These are phyloP conservation scores for Leiothrix lutea DNA, from an alignment of 2,113 vertebrate genomes.

Conservation along the genomic window DNA sequence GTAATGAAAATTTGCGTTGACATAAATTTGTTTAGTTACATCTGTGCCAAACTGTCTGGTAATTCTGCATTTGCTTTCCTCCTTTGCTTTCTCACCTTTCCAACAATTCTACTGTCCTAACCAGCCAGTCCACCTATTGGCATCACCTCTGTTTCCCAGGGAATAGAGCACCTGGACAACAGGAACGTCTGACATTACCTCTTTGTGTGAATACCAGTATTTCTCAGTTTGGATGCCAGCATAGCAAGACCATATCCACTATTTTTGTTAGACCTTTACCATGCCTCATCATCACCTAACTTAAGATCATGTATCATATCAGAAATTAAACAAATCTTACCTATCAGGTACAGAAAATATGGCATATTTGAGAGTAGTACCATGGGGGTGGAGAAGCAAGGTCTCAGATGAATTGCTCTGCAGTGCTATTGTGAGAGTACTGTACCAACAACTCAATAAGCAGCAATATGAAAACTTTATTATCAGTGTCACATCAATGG, in stretches of 20 bases:
- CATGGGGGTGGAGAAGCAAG: background rate
- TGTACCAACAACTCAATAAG: background rate
- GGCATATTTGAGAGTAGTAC: background rate
- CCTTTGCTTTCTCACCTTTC: background rate
- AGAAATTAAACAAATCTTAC: background rate
- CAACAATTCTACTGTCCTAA: background rate
- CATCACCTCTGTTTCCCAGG: background rate
- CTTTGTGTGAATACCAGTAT: background rate
- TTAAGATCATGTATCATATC: background rate
- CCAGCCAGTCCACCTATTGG: background rate
- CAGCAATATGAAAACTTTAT: background rate
- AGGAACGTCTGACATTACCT: background rate
- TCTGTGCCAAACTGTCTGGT: background rate
- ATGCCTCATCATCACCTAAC: background rate
- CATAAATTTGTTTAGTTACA: background rate
- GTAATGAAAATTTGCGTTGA: background rate
- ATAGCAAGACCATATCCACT: background rate
- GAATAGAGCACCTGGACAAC: background rate
- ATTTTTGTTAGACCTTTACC: background rate
- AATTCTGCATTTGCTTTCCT: constrained; percentile 7
- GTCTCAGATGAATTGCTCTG: background rate
- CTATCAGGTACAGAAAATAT: background rate
- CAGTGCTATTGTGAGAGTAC: background rate
- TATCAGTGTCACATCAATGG: background rate
- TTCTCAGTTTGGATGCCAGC: background rate